Percentiles rank a stretch among this genome's conserved stretches.
Evolutionary conservation across 2,113 vertebrate species (phyloP).

Genomic region (Chitala chitala): DNA sequence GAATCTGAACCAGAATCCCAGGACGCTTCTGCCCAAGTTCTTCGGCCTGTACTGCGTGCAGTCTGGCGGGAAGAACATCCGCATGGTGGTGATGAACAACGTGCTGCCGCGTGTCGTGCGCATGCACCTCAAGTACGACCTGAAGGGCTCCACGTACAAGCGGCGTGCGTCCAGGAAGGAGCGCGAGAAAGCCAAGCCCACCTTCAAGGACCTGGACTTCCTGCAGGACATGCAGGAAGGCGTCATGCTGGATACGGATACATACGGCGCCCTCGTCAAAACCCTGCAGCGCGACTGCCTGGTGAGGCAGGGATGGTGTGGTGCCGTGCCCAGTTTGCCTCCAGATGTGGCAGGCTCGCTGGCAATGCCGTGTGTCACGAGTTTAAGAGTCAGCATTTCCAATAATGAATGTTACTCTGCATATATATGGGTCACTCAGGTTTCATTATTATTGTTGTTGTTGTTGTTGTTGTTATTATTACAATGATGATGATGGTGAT

Average conservation of each 20-base stretch:
- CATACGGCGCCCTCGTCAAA: constrained; percentile 81
- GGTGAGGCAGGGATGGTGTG: constrained; percentile 63
- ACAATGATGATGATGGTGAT: too few species aligned
- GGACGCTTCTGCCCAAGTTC: constrained; percentile 93
- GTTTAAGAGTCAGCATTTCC: too few species aligned
- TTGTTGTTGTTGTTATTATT: too few species aligned
- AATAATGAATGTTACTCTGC: too few species aligned
- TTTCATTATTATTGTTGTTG: too few species aligned
- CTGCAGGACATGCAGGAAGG: constrained; percentile 85
- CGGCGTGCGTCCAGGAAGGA: constrained; percentile 91
- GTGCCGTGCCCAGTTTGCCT: neutral
- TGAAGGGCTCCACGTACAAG: constrained; percentile 96
- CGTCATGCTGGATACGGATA: constrained; percentile 83
- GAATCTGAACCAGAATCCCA: constrained; percentile 97
- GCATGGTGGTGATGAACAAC: constrained; percentile 95
- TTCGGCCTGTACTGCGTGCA: constrained; percentile 96
- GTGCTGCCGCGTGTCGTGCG: constrained; percentile 84
- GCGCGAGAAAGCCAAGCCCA: constrained; percentile 86
- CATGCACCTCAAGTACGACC: constrained; percentile 96
- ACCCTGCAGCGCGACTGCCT: constrained; percentile 91
- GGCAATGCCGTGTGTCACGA: neutral
- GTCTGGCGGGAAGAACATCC: constrained; percentile 94
- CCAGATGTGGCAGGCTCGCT: neutral
- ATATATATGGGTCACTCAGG: too few species aligned
- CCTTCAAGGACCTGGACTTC: constrained; percentile 94